Percentiles rank a stretch among this genome's conserved stretches.
phyloP scores from a whole-genome alignment of 2,113 vertebrate genomes.

The Tragelaphus buxtoni region DNA sequence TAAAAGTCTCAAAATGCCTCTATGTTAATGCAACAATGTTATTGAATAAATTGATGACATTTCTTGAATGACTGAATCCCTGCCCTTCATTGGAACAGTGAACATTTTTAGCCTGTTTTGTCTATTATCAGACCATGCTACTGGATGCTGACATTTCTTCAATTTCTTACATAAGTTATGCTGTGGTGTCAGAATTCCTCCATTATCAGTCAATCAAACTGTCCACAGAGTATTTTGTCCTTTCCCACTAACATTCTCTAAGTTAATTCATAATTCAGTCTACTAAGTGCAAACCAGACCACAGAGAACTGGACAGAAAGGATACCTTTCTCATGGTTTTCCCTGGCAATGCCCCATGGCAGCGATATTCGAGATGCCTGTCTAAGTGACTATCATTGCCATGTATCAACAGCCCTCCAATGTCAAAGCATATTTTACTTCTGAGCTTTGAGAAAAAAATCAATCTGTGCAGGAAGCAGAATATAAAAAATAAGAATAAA shows the following conservation, averaged over 20 bases:
- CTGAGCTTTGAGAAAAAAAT: background rate
- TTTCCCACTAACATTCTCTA: background rate
- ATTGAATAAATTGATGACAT: background rate
- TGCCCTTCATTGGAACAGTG: background rate
- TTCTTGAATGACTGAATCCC: background rate
- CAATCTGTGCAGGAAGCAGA: background rate
- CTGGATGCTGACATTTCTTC: conserved; percentile 15
- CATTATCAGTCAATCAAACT: conserved; percentile 36
- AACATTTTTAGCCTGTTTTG: background rate
- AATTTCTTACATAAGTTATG: background rate
- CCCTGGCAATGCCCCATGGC: background rate
- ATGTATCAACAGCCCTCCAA: background rate
- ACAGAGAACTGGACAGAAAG: background rate
- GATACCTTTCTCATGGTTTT: background rate
- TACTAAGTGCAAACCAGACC: background rate
- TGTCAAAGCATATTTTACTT: background rate
- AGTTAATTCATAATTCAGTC: conserved; percentile 10
- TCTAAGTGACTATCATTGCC: background rate
- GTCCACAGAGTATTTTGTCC: background rate
- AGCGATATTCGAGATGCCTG: background rate
- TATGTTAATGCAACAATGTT: background rate
- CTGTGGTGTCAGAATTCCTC: conserved; percentile 7
- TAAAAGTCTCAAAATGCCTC: background rate
- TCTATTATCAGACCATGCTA: background rate
- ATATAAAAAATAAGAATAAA: background rate